Percentiles rank a stretch among this genome's conserved stretches.
Conservation (phyloP, 2,888 invertebrate genomes). For the Anodontia alba region DNA sequence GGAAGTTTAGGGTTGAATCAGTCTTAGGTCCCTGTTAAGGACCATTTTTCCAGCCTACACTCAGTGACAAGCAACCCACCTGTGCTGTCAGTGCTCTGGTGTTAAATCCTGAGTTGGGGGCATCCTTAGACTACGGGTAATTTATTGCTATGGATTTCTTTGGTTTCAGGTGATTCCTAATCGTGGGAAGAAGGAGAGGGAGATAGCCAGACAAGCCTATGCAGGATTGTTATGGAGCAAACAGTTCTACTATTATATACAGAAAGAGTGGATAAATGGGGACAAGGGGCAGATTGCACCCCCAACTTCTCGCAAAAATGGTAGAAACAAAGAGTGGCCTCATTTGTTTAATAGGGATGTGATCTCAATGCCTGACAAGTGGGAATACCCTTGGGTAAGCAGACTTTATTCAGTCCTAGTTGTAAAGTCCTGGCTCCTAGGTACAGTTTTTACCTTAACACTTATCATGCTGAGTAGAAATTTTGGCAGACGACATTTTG, state of each 20-base stretch:
- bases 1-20: too few species aligned
- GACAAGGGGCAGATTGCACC: conserved; percentile 64
- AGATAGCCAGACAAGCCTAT: conserved; percentile 81
- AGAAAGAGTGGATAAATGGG: conserved; percentile 77
- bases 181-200: conserved; percentile 55
- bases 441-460: too few species aligned
- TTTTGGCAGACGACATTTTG: too few species aligned
- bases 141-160: not conserved
- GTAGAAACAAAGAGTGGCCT: conserved; percentile 80
- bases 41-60: too few species aligned
- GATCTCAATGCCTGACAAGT: conserved; percentile 85
- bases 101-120: too few species aligned
- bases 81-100: too few species aligned
- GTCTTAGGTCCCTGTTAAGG: too few species aligned
- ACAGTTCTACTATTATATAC: conserved; percentile 84
- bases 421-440: too few species aligned
- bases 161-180: conserved; percentile 70
- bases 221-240: conserved; percentile 85
- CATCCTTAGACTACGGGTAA: too few species aligned
- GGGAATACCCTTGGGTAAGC: conserved; percentile 85
- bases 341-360: conserved; percentile 84
- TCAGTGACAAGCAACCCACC: too few species aligned
- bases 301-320: conserved; percentile 59
- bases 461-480: too few species aligned
- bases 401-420: too few species aligned